Conservation (phyloP, 2,113 vertebrate genomes). For the Amia ocellicauda region DNA sequence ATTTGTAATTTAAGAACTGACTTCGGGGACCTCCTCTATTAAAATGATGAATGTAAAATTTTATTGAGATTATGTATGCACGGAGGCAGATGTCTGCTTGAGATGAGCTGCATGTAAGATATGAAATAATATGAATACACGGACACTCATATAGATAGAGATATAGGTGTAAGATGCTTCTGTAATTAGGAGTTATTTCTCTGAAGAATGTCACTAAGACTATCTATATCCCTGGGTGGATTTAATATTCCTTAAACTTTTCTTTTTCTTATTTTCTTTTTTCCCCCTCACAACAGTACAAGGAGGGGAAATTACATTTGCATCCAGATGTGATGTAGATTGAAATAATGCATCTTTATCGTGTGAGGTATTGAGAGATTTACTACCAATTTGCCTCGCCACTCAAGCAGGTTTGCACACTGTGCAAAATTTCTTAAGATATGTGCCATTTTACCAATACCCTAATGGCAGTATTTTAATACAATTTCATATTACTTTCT, state of each 20-base stretch:
- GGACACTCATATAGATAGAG: no score
- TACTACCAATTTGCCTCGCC: conserved; percentile 86
- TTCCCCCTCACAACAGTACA: conserved; percentile 71
- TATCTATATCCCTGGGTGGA: conserved; percentile 77
- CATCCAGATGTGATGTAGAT: conserved; percentile 87
- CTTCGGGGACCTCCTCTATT: conserved; percentile 81
- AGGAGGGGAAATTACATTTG: conserved; percentile 85
- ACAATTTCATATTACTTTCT: conserved; percentile 62
- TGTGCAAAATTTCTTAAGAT: conserved; percentile 85
- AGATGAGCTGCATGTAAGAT: conserved; percentile 75
- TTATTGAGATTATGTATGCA: conserved; percentile 81
- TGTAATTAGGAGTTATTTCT: conserved; percentile 74
- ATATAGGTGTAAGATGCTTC: conserved; percentile 56
- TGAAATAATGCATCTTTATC: conserved; percentile 91
- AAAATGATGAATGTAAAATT: conserved; percentile 84
- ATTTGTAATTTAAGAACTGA: conserved; percentile 83
- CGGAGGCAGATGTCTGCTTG: conserved; percentile 64
- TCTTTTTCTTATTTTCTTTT: conserved; percentile 47
- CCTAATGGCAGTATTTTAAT: conserved; percentile 69
- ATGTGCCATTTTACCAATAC: conserved; percentile 71
- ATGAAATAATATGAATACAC: conserved; percentile 77
- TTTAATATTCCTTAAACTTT: conserved; percentile 73
- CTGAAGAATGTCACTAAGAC: conserved; percentile 69
- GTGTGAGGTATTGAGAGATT: conserved; percentile 84
- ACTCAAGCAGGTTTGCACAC: conserved; percentile 73